Evolutionary conservation across 2,888 invertebrate species (phyloP).

Genomic region (Eristalinus aeneus): DNA sequence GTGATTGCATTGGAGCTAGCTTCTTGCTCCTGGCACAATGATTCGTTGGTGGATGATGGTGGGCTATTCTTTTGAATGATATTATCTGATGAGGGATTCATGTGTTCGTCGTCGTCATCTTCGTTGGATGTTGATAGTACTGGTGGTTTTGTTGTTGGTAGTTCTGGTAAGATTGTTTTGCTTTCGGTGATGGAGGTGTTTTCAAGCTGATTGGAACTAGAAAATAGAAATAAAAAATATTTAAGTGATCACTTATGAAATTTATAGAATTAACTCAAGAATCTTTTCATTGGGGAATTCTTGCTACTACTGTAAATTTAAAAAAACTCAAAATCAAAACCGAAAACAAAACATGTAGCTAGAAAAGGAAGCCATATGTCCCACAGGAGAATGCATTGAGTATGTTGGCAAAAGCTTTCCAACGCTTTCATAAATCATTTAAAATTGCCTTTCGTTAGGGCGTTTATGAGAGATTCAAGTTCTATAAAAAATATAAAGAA

Average conservation of each 20-base stretch:
- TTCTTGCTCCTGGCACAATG: conserved; percentile 68
- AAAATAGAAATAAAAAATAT: background rate
- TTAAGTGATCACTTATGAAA: background rate
- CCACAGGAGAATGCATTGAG: too few relatives aligned
- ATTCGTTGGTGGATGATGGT: conserved; percentile 68
- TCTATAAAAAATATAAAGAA: too few relatives aligned
- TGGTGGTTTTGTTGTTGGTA: conserved; percentile 28
- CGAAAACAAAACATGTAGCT: too few relatives aligned
- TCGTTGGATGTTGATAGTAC: conserved; percentile 62
- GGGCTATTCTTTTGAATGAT: conserved; percentile 60
- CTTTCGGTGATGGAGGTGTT: conserved; percentile 47
- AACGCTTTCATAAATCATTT: too few relatives aligned
- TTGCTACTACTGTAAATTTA: too few relatives aligned
- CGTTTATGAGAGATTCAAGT: too few relatives aligned
- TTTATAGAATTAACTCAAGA: too few relatives aligned
- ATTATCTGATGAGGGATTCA: conserved; percentile 52
- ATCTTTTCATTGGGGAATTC: too few relatives aligned
- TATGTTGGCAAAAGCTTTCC: too few relatives aligned
- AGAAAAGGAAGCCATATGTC: too few relatives aligned
- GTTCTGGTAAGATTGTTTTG: conserved; percentile 39
- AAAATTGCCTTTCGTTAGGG: too few relatives aligned
- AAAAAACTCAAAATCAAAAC: too few relatives aligned
- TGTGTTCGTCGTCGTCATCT: conserved; percentile 54
- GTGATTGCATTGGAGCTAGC: conserved; percentile 47
- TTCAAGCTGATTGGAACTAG: conserved; percentile 55